Evolutionary conservation across 2,888 invertebrate genomes (phyloP).

Genomic region (Prenolepis imparis): DNA sequence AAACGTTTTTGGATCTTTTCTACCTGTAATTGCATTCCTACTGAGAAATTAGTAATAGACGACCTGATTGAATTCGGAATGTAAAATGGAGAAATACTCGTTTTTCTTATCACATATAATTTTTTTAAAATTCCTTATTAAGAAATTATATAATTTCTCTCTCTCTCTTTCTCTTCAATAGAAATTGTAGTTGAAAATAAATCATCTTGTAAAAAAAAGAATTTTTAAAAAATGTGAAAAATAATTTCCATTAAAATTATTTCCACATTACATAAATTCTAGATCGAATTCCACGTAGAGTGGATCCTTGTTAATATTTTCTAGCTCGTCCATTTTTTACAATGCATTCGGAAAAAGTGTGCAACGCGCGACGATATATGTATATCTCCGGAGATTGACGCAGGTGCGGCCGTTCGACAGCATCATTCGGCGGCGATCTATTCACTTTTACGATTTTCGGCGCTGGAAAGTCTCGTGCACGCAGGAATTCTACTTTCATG

Average conservation of each 20-base stretch:
- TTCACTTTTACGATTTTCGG: slow-evolving; percentile 51
- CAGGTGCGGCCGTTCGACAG: slow-evolving; percentile 16
- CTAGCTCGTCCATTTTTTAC: background rate
- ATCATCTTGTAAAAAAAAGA: background rate
- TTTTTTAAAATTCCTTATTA: background rate
- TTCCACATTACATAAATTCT: background rate
- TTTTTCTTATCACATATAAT: background rate
- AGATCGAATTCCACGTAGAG: background rate
- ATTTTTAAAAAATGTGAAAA: background rate
- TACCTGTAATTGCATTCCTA: background rate
- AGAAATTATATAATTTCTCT: background rate
- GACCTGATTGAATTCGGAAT: background rate
- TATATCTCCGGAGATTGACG: background rate
- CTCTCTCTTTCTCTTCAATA: background rate
- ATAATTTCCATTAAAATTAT: background rate
- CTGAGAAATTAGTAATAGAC: background rate
- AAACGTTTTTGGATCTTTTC: background rate
- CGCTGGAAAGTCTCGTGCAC: slow-evolving; percentile 58
- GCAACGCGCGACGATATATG: background rate
- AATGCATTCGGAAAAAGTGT: background rate
- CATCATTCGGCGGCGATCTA: slow-evolving; percentile 1
- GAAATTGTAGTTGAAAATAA: background rate
- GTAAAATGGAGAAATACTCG: background rate
- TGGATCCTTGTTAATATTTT: background rate
- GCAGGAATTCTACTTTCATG: slow-evolving; percentile 69